Percentiles rank a stretch among this genome's conserved stretches.
Conservation (phyloP, 1,140 invertebrate genomes). For the Araneus ventricosus region DNA sequence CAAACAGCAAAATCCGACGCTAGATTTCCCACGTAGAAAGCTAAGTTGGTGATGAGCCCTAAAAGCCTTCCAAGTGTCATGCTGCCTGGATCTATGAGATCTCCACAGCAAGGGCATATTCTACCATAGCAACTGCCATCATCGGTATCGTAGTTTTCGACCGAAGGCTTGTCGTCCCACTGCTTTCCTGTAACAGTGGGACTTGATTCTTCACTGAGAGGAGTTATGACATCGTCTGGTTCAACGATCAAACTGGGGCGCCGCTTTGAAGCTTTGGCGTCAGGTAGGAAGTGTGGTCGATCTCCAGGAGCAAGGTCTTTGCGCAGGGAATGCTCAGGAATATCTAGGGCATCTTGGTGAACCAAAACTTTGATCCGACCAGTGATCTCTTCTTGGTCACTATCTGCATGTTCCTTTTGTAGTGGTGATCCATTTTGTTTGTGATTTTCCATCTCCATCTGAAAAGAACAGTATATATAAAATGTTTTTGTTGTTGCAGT, state of each 20-base stretch:
- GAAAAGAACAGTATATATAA: not conserved
- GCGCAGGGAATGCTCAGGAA: constrained; percentile 11
- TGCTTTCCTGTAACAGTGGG: constrained; percentile 46
- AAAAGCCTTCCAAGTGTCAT: constrained; percentile 38
- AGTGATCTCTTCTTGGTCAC: constrained; percentile 65
- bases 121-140: not conserved
- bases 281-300: constrained; percentile 29
- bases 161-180: constrained; percentile 62
- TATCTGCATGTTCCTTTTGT: constrained; percentile 48
- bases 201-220: constrained; percentile 71
- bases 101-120: constrained; percentile 60
- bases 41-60: constrained; percentile 46
- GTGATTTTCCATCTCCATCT: constrained; percentile 38
- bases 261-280: constrained; percentile 29
- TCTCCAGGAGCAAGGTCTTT: not conserved
- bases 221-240: constrained; percentile 68
- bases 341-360: constrained; percentile 66
- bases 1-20: constrained; percentile 55
- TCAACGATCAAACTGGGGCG: constrained; percentile 48
- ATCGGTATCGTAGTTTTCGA: constrained; percentile 38
- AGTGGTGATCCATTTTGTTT: constrained; percentile 64
- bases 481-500: too few species aligned
- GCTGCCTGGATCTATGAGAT: constrained; percentile 57
- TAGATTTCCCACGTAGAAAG: constrained; percentile 62
- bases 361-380: constrained; percentile 59